Evolutionary conservation across 2,888 invertebrate species (phyloP).

Genomic region (Embidobia sp.): DNA sequence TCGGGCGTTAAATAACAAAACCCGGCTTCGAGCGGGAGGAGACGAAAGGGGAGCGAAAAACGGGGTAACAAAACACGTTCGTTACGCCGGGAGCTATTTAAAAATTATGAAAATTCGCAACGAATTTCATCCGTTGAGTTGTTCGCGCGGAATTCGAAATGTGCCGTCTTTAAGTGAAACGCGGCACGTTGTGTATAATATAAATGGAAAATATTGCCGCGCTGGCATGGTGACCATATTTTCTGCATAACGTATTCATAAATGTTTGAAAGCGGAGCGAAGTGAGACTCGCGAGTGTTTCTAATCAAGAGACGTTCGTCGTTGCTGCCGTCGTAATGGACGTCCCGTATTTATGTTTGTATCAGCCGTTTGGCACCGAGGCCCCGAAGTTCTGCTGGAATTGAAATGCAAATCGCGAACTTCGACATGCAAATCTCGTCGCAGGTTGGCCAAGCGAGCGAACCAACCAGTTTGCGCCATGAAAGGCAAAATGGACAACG

Average conservation of each 20-base stretch:
- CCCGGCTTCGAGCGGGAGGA: background rate
- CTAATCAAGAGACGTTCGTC: slow-evolving; percentile 55
- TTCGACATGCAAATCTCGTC: slow-evolving; percentile 81
- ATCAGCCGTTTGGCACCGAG: slow-evolving; percentile 78
- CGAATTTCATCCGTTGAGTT: slow-evolving; percentile 26
- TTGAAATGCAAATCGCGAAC: slow-evolving; percentile 81
- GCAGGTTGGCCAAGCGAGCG: slow-evolving; percentile 68
- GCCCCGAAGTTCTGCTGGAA: slow-evolving; percentile 75
- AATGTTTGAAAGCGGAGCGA: slow-evolving; percentile 27
- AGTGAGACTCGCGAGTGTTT: slow-evolving; percentile 40
- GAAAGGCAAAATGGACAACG: slow-evolving; percentile 59
- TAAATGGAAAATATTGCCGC: slow-evolving; percentile 32
- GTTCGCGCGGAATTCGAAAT: slow-evolving; percentile 36
- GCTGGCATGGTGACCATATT: slow-evolving; percentile 18
- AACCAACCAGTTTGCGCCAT: slow-evolving; percentile 61
- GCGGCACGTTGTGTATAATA: slow-evolving; percentile 15
- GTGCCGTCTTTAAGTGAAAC: slow-evolving; percentile 13
- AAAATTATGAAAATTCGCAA: slow-evolving; percentile 27
- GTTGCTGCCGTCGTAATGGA: slow-evolving; percentile 56
- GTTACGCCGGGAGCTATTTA: slow-evolving; percentile 2
- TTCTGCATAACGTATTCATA: slow-evolving; percentile 49
- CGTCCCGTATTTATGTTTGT: slow-evolving; percentile 78
- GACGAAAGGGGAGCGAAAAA: background rate
- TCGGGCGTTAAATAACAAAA: slow-evolving; percentile 20
- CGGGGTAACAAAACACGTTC: slow-evolving; percentile 10